These are phyloP conservation scores for Akabosia matsudoensis DNA, from an alignment of 1,140 invertebrate species.

Conservation along the genomic window DNA sequence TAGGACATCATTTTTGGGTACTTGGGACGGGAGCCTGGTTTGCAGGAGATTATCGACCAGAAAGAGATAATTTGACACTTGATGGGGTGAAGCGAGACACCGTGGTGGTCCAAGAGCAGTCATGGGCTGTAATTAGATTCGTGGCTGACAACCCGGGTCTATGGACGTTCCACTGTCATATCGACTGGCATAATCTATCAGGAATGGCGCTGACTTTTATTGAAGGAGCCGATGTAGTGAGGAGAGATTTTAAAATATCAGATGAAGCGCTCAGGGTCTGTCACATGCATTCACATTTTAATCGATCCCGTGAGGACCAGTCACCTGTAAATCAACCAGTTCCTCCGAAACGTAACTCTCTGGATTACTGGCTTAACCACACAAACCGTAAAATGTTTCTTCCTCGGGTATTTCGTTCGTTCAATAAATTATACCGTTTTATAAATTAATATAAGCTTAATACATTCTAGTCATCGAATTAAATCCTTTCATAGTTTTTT, in stretches of 20 bases:
- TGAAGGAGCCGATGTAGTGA: neutral
- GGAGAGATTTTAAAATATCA: neutral
- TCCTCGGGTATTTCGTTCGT: too few species aligned
- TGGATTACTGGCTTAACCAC: too few species aligned
- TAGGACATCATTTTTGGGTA: slow-evolving; percentile 27
- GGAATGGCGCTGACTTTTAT: slow-evolving; percentile 28
- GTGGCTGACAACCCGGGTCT: slow-evolving; percentile 33
- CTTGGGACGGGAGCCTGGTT: slow-evolving; percentile 26
- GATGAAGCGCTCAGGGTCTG: neutral
- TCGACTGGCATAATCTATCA: slow-evolving; percentile 30
- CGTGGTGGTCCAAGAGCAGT: slow-evolving; percentile 5
- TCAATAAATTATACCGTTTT: too few species aligned
- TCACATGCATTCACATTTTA: neutral
- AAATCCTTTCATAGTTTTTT: too few species aligned
- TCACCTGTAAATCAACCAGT: neutral
- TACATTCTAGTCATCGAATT: too few species aligned
- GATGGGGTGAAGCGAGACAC: slow-evolving; percentile 29
- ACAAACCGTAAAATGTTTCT: too few species aligned
- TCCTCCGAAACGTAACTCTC: too few species aligned
- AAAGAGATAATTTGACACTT: neutral
- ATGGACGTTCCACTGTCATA: slow-evolving; percentile 39
- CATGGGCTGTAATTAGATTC: slow-evolving; percentile 32
- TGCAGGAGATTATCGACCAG: neutral
- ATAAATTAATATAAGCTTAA: too few species aligned
- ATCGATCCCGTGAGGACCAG: neutral